A percentile compares a stretch with the other conserved stretches of the same genome.
These are phyloP conservation scores for Cotesia glomerata DNA, from an alignment of 1,140 invertebrate genomes.

Conservation along the genomic window DNA sequence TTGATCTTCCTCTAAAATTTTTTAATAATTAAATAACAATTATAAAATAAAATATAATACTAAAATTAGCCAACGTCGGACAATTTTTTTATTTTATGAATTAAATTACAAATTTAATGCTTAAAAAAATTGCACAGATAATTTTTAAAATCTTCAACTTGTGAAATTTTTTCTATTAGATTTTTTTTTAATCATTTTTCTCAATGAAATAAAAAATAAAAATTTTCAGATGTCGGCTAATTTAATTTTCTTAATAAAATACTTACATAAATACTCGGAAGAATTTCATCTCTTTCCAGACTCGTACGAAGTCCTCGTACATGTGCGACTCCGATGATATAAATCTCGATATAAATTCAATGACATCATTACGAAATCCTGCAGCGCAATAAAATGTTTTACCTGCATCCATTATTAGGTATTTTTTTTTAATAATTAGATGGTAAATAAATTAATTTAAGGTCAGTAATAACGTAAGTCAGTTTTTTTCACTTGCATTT, in stretches of 20 bases:
- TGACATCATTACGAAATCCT: slow-evolving; percentile 53
- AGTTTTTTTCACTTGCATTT: too few relatives aligned
- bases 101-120: too few relatives aligned
- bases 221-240: slow-evolving; percentile 6
- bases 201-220: not conserved
- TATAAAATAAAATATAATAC: too few relatives aligned
- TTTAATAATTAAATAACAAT: slow-evolving; percentile 13
- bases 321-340: slow-evolving; percentile 41
- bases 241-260: slow-evolving; percentile 1
- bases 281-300: slow-evolving; percentile 57
- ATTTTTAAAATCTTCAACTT: too few relatives aligned
- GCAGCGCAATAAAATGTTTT: slow-evolving; percentile 16
- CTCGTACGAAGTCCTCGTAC: slow-evolving; percentile 50
- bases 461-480: too few relatives aligned
- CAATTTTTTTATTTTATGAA: too few relatives aligned
- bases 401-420: too few relatives aligned
- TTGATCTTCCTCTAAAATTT: slow-evolving; percentile 43
- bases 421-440: too few relatives aligned
- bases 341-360: slow-evolving; percentile 46
- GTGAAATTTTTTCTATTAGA: slow-evolving; percentile 9
- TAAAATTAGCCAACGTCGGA: too few relatives aligned
- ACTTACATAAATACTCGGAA: slow-evolving; percentile 54
- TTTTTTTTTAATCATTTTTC: not conserved
- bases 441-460: too few relatives aligned
- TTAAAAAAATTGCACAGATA: too few relatives aligned